A percentile compares a stretch with the other conserved stretches of the same genome.
phyloP scores from a whole-genome alignment of 2,888 invertebrate genomes.

The Lasioglossum morio region DNA sequence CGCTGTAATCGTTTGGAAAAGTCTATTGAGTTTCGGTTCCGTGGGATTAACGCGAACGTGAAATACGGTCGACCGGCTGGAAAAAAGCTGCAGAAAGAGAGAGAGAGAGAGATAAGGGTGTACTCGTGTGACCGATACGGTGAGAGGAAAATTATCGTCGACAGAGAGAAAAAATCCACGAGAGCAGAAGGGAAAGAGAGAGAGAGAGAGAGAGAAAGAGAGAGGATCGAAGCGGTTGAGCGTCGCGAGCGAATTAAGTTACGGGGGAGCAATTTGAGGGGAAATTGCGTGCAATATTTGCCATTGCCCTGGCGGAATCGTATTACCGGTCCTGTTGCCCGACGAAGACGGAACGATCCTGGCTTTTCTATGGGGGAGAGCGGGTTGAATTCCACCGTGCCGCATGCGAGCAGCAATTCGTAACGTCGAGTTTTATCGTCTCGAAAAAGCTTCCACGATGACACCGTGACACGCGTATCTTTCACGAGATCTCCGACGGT shows the following conservation, averaged over 20 bases:
- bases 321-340: constrained; percentile 28
- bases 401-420: constrained; percentile 40
- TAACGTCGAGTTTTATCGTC: constrained; percentile 43
- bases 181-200: neutral
- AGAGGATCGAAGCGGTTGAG: constrained; percentile 24
- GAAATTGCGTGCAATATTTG: constrained; percentile 64
- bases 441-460: constrained; percentile 41
- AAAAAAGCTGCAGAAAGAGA: neutral
- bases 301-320: constrained; percentile 48
- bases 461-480: constrained; percentile 51
- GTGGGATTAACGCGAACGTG: constrained; percentile 17
- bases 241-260: constrained; percentile 57
- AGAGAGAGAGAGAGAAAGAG: neutral
- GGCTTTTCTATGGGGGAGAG: neutral
- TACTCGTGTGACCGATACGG: constrained; percentile 13
- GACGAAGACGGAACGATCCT: neutral
- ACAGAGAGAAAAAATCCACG: neutral
- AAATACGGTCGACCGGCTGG: constrained; percentile 25
- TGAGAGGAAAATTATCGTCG: constrained; percentile 49
- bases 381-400: neutral
- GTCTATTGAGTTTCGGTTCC: constrained; percentile 6
- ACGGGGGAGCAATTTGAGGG: constrained; percentile 58
- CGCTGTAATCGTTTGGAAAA: constrained; percentile 1
- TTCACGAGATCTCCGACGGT: constrained; percentile 29
- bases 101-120: neutral